phyloP scores from a whole-genome alignment of 2,113 vertebrate genomes.

The Halichoerus grypus region DNA sequence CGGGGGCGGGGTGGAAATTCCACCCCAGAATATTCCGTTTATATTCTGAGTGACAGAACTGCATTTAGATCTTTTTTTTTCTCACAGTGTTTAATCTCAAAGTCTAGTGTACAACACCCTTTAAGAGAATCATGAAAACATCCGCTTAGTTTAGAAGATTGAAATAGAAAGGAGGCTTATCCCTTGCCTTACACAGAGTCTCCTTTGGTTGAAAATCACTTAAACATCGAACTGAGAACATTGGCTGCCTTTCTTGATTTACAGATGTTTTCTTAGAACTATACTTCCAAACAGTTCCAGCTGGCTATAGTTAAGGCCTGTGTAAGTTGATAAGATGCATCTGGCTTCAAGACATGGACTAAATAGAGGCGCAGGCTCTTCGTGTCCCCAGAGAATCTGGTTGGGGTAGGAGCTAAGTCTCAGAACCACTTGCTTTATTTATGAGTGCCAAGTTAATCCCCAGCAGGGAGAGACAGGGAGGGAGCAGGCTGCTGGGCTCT shows the following conservation, averaged over 20 bases:
- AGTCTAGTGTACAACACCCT: neutral
- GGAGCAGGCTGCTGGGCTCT: conserved; percentile 69
- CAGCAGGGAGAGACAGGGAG: conserved; percentile 11
- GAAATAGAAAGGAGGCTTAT: conserved; percentile 17
- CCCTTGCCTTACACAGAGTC: neutral
- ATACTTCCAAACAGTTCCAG: conserved; percentile 47
- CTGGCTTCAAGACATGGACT: conserved; percentile 71
- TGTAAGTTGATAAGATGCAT: conserved; percentile 74
- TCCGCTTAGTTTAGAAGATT: neutral
- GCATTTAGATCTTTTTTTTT: conserved; percentile 14
- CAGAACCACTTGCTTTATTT: conserved; percentile 60
- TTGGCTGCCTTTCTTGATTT: conserved; percentile 64
- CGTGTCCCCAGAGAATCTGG: conserved; percentile 63
- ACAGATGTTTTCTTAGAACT: conserved; percentile 71
- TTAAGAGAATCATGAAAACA: conserved; percentile 30
- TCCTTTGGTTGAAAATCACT: conserved; percentile 65
- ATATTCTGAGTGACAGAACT: neutral
- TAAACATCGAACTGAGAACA: conserved; percentile 26
- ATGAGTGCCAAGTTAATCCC: conserved; percentile 64
- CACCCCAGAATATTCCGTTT: neutral
- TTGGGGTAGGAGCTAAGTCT: conserved; percentile 76
- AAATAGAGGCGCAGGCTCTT: conserved; percentile 60
- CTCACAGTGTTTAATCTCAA: conserved; percentile 11
- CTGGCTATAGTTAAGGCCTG: conserved; percentile 66
- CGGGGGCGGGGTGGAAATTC: neutral